A percentile compares a stretch with the other conserved stretches of the same genome.
Conservation (phyloP, 2,888 invertebrate genomes). For the Diplolepis rosae region DNA sequence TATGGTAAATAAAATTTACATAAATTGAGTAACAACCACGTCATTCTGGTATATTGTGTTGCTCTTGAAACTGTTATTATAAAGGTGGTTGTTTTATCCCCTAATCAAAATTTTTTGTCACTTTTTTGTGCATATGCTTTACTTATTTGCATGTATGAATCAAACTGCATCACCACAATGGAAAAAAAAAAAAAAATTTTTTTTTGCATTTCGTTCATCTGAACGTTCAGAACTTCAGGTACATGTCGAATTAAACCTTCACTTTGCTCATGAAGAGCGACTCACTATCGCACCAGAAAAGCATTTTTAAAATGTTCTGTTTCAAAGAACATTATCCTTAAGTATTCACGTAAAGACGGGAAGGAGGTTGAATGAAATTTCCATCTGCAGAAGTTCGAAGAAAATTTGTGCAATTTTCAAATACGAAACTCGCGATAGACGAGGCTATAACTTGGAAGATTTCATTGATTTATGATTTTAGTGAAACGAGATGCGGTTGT, state of each 20-base stretch:
- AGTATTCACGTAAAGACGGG: neutral
- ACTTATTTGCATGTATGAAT: too few relatives aligned
- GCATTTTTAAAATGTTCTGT: neutral
- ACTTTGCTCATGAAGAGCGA: neutral
- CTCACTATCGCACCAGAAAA: neutral
- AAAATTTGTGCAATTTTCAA: constrained; percentile 25
- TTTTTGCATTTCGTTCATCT: too few relatives aligned
- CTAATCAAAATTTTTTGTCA: too few relatives aligned
- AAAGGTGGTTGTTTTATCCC: too few relatives aligned
- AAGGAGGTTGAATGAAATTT: neutral
- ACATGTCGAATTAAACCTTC: neutral
- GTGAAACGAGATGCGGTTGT: constrained; percentile 54
- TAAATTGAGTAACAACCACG: too few relatives aligned
- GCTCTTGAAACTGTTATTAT: too few relatives aligned
- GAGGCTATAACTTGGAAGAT: constrained; percentile 42
- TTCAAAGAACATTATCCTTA: neutral
- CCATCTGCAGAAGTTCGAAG: neutral
- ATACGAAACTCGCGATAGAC: constrained; percentile 24
- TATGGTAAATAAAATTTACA: too few relatives aligned
- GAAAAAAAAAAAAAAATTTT: too few relatives aligned
- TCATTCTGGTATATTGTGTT: too few relatives aligned
- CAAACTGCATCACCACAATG: too few relatives aligned
- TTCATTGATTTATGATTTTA: constrained; percentile 63
- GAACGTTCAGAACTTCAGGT: too few relatives aligned
- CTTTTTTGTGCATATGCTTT: too few relatives aligned